Percentiles rank a stretch among this genome's conserved stretches.
These are phyloP conservation scores for Mobula hypostoma DNA, from an alignment of 2,113 vertebrate species.

Conservation along the genomic window DNA sequence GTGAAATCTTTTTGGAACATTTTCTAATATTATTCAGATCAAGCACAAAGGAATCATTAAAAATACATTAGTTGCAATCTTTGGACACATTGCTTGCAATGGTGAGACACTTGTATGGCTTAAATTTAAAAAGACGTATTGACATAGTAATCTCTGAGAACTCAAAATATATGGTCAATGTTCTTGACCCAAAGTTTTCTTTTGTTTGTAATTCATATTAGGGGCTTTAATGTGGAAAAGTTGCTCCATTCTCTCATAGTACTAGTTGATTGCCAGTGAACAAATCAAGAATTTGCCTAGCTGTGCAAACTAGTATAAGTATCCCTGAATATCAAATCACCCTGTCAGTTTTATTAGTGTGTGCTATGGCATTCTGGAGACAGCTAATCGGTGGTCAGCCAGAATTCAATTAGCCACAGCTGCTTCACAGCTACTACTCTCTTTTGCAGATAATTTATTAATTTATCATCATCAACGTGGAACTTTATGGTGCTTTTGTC, in stretches of 20 bases:
- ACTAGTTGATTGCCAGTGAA: background rate
- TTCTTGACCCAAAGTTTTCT: background rate
- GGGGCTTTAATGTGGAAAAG: background rate
- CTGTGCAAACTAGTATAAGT: constrained; percentile 3
- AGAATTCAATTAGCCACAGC: constrained; percentile 34
- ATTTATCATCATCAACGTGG: constrained; percentile 33
- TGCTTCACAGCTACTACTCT: constrained; percentile 27
- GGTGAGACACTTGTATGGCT: no score
- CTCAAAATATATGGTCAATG: background rate
- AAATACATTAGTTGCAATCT: background rate
- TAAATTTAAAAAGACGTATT: background rate
- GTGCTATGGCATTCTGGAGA: constrained; percentile 21
- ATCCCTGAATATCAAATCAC: constrained; percentile 1
- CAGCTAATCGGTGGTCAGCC: constrained; percentile 35
- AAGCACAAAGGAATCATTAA: background rate
- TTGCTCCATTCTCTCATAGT: background rate
- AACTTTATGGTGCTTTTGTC: background rate
- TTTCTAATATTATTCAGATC: background rate
- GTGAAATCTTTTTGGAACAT: background rate
- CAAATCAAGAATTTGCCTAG: background rate
- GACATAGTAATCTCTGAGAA: background rate
- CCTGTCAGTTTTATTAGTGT: constrained; percentile 26
- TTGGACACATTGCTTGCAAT: background rate
- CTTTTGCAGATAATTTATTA: constrained; percentile 35
- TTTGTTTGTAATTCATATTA: background rate